phyloP scores from a whole-genome alignment of 2,797 vertebrate genomes.

The Falco novaeseelandiae region DNA sequence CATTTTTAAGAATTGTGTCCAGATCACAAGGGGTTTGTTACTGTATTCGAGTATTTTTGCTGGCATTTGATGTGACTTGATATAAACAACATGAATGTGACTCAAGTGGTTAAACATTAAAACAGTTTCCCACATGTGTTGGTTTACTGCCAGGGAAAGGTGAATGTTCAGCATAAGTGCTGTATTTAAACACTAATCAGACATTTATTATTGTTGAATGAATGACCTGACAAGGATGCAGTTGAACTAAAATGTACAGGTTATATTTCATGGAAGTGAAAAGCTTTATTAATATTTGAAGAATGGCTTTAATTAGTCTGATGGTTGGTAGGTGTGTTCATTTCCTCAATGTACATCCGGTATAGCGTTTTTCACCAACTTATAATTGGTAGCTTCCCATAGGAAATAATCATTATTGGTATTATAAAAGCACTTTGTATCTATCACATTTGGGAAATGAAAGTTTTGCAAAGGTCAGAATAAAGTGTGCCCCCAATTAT shows the following conservation, averaged over 20 bases:
- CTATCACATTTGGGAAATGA: constrained; percentile 88
- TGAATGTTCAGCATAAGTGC: not conserved
- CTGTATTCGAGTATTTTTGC: not conserved
- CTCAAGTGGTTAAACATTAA: constrained; percentile 8
- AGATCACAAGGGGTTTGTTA: not conserved
- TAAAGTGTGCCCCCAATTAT: constrained; percentile 96
- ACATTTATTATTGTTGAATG: constrained; percentile 25
- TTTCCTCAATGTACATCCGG: constrained; percentile 74
- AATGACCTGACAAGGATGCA: constrained; percentile 6
- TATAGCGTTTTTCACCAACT: constrained; percentile 70
- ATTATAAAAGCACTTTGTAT: constrained; percentile 80
- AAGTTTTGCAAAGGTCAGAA: constrained; percentile 84
- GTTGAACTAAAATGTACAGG: not conserved
- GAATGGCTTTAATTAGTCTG: constrained; percentile 51
- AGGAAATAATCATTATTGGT: constrained; percentile 81
- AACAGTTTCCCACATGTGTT: not conserved
- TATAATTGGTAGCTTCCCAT: constrained; percentile 81
- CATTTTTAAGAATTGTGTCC: not conserved
- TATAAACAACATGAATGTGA: not conserved
- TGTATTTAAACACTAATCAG: constrained; percentile 30
- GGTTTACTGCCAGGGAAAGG: constrained; percentile 5
- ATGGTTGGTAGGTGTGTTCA: constrained; percentile 68
- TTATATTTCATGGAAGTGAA: not conserved
- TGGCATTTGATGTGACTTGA: not conserved
- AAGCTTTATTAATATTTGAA: constrained; percentile 41